Conservation (phyloP, 2,797 vertebrate species). For the Meda fulgida region DNA sequence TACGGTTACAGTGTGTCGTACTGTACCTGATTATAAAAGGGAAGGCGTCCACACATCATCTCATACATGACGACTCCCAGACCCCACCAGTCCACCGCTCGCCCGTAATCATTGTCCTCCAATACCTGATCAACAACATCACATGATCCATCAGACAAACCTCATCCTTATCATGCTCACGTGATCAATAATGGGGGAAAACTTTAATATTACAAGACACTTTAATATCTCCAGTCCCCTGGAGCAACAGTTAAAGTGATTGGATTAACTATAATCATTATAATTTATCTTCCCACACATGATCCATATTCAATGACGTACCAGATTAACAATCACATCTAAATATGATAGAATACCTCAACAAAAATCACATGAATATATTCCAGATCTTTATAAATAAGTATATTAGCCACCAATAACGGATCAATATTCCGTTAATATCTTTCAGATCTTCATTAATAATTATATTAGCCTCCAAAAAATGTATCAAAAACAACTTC, state of each 20-base stretch:
- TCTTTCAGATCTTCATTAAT: not conserved
- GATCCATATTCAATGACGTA: not conserved
- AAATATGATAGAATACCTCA: not conserved
- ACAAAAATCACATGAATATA: not conserved
- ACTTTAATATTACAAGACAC: not conserved
- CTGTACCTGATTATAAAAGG: slow-evolving; percentile 92
- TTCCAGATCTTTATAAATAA: too few relatives aligned
- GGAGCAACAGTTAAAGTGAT: not conserved
- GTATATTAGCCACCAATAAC: not conserved
- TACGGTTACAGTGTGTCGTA: slow-evolving; percentile 44
- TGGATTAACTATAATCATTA: not conserved
- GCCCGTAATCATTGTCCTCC: slow-evolving; percentile 96
- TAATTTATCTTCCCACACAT: not conserved
- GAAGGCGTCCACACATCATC: slow-evolving; percentile 97
- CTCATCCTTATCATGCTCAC: too few relatives aligned
- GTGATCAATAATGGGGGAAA: not conserved
- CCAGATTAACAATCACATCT: not conserved
- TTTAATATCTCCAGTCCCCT: not conserved
- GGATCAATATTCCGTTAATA: not conserved
- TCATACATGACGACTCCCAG: slow-evolving; percentile 97
- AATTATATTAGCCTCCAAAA: not conserved
- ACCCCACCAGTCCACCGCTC: slow-evolving; percentile 98
- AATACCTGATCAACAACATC: slow-evolving; percentile 84
- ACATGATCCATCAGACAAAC: not conserved
- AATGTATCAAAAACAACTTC: not conserved